Conservation (phyloP, 2,797 vertebrate species). For the Falco columbarius region DNA sequence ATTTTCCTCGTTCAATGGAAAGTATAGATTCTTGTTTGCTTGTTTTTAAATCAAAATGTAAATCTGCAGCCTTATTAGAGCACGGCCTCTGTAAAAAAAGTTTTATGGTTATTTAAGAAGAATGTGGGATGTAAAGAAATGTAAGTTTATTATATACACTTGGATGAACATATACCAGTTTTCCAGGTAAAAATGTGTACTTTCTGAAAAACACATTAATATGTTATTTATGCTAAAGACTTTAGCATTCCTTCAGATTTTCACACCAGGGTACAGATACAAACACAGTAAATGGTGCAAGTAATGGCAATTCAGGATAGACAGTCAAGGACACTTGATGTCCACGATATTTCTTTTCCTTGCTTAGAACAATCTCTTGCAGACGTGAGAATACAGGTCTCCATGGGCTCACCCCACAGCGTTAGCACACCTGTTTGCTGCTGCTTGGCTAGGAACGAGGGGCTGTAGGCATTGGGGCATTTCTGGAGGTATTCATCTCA, state of each 20-base stretch:
- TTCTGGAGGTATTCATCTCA: neutral
- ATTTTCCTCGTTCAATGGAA: neutral
- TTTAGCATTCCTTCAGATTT: neutral
- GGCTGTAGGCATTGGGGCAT: neutral
- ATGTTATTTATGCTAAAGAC: neutral
- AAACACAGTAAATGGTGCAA: neutral
- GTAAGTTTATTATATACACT: neutral
- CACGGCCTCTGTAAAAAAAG: neutral
- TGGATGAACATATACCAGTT: neutral
- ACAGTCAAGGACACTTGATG: neutral
- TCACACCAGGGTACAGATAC: neutral
- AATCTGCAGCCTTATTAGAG: neutral
- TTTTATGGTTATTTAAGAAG: slow-evolving; percentile 23
- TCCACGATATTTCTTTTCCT: neutral
- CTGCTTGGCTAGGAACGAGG: neutral
- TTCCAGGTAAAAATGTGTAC: neutral
- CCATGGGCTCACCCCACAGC: neutral
- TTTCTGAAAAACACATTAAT: neutral
- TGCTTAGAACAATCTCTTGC: neutral
- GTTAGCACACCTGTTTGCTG: neutral
- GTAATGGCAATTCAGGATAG: neutral
- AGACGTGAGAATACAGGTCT: neutral
- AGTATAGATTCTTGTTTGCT: neutral
- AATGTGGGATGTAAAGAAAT: neutral
- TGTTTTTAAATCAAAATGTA: neutral